phyloP scores from a whole-genome alignment of 1,140 invertebrate species.

The Microplitis demolitor region DNA sequence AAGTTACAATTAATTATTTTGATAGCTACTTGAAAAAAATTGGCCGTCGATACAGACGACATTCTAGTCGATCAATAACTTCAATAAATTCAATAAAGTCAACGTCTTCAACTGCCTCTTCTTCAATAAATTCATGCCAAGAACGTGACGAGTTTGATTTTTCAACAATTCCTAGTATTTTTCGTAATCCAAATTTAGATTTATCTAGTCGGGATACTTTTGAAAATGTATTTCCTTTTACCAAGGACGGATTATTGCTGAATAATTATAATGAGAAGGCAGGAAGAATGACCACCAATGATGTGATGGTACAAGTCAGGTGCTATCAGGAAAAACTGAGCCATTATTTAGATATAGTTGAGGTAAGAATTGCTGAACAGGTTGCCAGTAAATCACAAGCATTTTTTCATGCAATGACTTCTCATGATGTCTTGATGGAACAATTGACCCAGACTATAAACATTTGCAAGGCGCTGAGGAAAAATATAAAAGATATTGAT shows the following conservation, averaged over 20 bases:
- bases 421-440: constrained; percentile 91
- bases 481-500: constrained; percentile 75
- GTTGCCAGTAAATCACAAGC: constrained; percentile 95
- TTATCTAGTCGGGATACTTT: constrained; percentile 85
- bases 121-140: too few relatives aligned
- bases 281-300: constrained; percentile 37
- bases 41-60: constrained; percentile 46
- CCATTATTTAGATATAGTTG: constrained; percentile 93
- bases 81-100: too few relatives aligned
- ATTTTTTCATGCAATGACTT: constrained; percentile 97
- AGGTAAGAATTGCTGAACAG: constrained; percentile 94
- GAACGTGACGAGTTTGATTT: constrained; percentile 58
- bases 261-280: too few relatives aligned
- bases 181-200: constrained; percentile 81
- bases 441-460: constrained; percentile 83
- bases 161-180: constrained; percentile 82
- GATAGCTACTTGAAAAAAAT: constrained; percentile 85
- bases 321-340: constrained; percentile 75
- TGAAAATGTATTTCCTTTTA: constrained; percentile 80
- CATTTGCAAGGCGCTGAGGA: constrained; percentile 76
- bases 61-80: background rate
- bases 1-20: constrained; percentile 85
- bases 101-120: too few relatives aligned
- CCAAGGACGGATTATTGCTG: constrained; percentile 49
- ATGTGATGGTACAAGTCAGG: constrained; percentile 54